Evolutionary conservation across 2,888 invertebrate species (phyloP).

Genomic region (Nephrotoma guestfalica): DNA sequence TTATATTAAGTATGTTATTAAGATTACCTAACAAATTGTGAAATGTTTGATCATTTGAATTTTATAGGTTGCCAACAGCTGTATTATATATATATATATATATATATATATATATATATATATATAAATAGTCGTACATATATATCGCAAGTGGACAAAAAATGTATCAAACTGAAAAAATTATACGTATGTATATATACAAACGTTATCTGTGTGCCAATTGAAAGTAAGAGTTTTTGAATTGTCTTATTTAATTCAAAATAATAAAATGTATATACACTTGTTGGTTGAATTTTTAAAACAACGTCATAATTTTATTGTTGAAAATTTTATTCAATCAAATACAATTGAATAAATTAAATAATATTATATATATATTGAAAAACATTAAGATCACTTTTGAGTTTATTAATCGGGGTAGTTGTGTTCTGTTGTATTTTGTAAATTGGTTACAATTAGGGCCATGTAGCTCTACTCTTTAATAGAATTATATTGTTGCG

Average conservation of each 20-base stretch:
- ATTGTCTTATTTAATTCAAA: constrained; percentile 1
- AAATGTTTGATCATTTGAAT: background rate
- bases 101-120: background rate
- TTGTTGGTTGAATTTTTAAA: background rate
- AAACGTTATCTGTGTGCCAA: background rate
- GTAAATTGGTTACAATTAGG: background rate
- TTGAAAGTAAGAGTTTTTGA: constrained; percentile 3
- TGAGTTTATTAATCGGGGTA: background rate
- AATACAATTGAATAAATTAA: constrained; percentile 4
- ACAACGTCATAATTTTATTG: constrained; percentile 2
- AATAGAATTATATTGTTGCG: background rate
- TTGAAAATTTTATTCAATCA: constrained; percentile 5
- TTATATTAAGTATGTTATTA: background rate
- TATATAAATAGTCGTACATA: background rate
- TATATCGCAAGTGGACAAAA: background rate
- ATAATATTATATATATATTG: background rate
- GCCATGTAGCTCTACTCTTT: background rate
- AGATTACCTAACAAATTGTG: background rate
- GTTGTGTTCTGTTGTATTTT: background rate
- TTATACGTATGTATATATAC: background rate
- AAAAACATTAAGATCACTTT: background rate
- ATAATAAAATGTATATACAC: background rate
- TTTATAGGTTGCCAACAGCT: background rate
- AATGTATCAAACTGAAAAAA: background rate
- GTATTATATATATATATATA: background rate